Base-by-base conservation (phyloP, 2,113 vertebrate species). In the Lasiurus borealis region DNA sequence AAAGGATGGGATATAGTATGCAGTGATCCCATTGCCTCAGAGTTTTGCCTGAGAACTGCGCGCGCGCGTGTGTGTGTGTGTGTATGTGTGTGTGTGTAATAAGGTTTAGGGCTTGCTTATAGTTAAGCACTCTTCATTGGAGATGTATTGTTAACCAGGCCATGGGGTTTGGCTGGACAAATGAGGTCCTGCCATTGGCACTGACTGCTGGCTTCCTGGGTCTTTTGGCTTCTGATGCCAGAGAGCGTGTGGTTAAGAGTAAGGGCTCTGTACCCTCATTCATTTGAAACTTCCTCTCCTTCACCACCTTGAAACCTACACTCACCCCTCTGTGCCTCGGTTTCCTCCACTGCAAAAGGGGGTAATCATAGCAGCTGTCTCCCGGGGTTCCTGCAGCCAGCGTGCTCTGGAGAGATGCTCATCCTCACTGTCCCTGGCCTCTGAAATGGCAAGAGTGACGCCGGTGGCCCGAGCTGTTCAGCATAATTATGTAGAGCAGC, bases 401-500 rank as follows among this genome's bases (percentile, higher is more conserved):
- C 34, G 0, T 27, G 15, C 57, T 62, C 46, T 16, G 64, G 57
- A 69, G 19, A n/a, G 29, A 25, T 3, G 18, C 23, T 25, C 4
- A 16, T 19, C 18, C 80, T 13, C 8, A 2, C 10, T 25, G 34
- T 21, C 19, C 29, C 50, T 27, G 31, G 0, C 80, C 62, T 73
- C 80, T 19, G 2, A 34, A 14, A 4, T 27, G 19, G 15, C 14
- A 80, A 18, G 0, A 0, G 2, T 10, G 14, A 1, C 2, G 36
- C n/a, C 66, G 29, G 54, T 19, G 25, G 7, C n/a, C 8, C 13
- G 68, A 23, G n/a, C 16, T 40, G 16, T 34, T 54, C 25, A 21
- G 86, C n/a, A 15, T 15, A 6, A n/a, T 46, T 25, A 29, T 23
- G 14, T n/a, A 21, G 1, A 12, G 18, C n/a, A n/a, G n/a, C n/a